Evolutionary conservation across 2,113 vertebrate genomes (phyloP).

Genomic region (Myiozetetes cayanensis): DNA sequence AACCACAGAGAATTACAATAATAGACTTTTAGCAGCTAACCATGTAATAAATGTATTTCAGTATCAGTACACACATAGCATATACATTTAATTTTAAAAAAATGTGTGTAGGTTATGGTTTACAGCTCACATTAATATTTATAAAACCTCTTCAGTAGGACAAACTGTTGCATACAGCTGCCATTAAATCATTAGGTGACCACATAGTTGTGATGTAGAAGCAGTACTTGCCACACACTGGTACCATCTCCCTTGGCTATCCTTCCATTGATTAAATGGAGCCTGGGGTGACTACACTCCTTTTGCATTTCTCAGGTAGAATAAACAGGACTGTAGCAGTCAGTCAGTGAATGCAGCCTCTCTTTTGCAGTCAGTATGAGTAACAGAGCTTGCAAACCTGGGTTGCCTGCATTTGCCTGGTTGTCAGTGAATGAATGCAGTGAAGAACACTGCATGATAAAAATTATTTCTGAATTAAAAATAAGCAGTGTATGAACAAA

Average conservation of each 20-base stretch:
- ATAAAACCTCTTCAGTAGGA: not conserved
- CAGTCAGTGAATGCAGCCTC: not conserved
- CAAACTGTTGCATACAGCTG: not conserved
- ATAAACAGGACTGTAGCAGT: not conserved
- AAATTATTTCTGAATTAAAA: not conserved
- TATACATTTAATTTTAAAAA: not conserved
- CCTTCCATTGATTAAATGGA: not conserved
- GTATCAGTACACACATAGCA: not conserved
- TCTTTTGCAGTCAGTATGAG: not conserved
- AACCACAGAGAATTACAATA: not conserved
- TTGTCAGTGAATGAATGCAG: not conserved
- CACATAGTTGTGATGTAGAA: not conserved
- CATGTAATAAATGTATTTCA: not conserved
- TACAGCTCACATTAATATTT: conserved; percentile 2
- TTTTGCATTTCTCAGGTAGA: not conserved
- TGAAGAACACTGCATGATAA: not conserved
- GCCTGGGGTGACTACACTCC: not conserved
- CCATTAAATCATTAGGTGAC: not conserved
- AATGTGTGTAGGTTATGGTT: not conserved
- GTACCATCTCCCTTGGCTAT: not conserved
- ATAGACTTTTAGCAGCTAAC: not conserved
- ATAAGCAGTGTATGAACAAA: not conserved
- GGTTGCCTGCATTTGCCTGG: not conserved
- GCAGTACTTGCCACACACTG: not conserved
- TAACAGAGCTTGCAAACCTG: not conserved